Conservation (phyloP, 2,797 vertebrate genomes). For the Propithecus deckenii region DNA sequence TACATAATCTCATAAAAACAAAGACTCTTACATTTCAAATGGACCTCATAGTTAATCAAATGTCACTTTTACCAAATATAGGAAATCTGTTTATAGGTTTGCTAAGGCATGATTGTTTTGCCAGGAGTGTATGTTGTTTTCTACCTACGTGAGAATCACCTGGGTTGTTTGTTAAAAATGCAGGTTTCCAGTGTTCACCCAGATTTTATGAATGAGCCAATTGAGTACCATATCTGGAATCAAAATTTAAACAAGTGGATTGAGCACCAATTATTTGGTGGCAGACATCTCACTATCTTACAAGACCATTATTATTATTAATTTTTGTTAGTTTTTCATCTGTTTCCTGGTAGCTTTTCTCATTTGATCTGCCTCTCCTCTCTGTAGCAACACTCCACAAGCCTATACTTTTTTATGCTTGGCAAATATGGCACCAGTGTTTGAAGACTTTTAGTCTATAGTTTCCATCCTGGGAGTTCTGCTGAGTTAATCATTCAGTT, state of each 20-base stretch:
- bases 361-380: neutral
- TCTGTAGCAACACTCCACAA: neutral
- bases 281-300: neutral
- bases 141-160: neutral
- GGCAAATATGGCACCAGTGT: too few species aligned
- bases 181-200: neutral
- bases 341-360: neutral
- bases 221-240: neutral
- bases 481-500: neutral
- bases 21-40: neutral
- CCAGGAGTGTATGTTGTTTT: neutral
- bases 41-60: neutral
- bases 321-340: neutral
- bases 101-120: neutral
- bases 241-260: neutral
- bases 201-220: neutral
- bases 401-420: neutral
- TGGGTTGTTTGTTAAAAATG: neutral
- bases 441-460: neutral
- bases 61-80: neutral
- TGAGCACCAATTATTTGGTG: neutral
- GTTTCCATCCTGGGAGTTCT: neutral
- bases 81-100: neutral
- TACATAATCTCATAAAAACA: neutral
- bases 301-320: neutral